Percentiles rank a stretch among this genome's conserved stretches.
Evolutionary conservation across 2,113 vertebrate species (phyloP).

Genomic region (Neotoma lepida): DNA sequence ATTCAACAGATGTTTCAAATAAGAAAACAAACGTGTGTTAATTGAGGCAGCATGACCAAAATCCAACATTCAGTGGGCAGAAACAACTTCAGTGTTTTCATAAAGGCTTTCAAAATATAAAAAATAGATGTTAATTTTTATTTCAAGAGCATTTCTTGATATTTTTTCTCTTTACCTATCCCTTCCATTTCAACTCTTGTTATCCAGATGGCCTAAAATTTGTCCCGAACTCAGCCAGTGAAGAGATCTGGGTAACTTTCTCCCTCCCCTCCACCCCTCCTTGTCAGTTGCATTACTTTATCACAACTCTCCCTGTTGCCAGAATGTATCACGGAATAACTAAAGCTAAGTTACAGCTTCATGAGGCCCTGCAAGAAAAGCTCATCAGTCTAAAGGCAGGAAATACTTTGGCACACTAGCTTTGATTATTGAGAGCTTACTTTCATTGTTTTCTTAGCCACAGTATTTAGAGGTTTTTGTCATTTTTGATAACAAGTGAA

Average conservation of each 20-base stretch:
- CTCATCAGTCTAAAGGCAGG: background rate
- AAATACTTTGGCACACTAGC: background rate
- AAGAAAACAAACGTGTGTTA: background rate
- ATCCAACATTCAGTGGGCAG: background rate
- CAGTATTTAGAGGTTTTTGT: background rate
- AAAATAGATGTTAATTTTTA: background rate
- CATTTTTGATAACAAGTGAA: background rate
- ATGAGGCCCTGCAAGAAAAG: background rate
- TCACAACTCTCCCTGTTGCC: background rate
- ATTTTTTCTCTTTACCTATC: background rate
- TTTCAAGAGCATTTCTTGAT: background rate
- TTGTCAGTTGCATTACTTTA: background rate
- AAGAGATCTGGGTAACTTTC: background rate
- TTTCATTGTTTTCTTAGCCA: background rate
- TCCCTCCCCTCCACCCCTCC: rapidly evolving
- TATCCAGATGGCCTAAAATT: background rate
- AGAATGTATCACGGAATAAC: background rate
- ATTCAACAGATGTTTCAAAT: background rate
- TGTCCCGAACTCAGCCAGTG: background rate
- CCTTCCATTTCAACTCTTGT: background rate
- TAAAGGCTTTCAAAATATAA: background rate
- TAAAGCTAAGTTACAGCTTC: background rate
- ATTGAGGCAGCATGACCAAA: background rate
- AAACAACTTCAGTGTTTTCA: background rate
- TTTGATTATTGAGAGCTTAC: background rate